Evolutionary conservation across 2,797 vertebrate species (phyloP), one percentile per base, ranked within the genome.

Genomic region (Gallinago solitaria): DNA sequence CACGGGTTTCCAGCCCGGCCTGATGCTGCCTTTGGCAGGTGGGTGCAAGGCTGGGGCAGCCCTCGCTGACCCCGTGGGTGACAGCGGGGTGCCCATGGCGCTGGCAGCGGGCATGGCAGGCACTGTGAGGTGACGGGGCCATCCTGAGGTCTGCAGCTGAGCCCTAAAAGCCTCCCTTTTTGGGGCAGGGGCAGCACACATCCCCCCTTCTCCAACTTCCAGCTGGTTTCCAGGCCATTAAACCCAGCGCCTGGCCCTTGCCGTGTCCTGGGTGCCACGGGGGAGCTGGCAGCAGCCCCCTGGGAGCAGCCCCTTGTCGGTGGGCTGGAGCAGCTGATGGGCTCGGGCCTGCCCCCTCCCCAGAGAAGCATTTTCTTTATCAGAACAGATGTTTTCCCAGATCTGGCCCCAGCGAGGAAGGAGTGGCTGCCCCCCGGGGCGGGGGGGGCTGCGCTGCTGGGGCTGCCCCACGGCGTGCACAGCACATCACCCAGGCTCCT

Each of bases 381-480:
- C 89, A 70, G 93, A 95, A 56, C 93, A 96, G 95, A 95, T 95
- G 95, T 94, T 97, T 95, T 92, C 88, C 70, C 81, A 91, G 95
- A 83, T 93, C 74, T 59, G 67, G 75, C 76, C 56, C 59, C 39
- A 41, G 39, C 1, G 12, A 39, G 78, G 80, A 93, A 88, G 91
- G 93, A 96, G 78, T 48, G 89, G 81, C 89, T 92, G 92, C 80
- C 88, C 45, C 89, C 89, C 2, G 3, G 28, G 35, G 28, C n/a
- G 83, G 65, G 2, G 3, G 28, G 39, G 83, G 65, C 91, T 53
- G 84, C 54, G 54, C 2, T 25, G 81, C 69, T 73, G 53, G 37
- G 67, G 69, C 80, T 92, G 80, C 87, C 95, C 81, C 3, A 3
- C 4, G 17, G 88, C 92, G 5, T 28, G 65, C 27, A 7, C 82